Conservation (phyloP, 2,113 vertebrate species). For the Hippolais icterina region DNA sequence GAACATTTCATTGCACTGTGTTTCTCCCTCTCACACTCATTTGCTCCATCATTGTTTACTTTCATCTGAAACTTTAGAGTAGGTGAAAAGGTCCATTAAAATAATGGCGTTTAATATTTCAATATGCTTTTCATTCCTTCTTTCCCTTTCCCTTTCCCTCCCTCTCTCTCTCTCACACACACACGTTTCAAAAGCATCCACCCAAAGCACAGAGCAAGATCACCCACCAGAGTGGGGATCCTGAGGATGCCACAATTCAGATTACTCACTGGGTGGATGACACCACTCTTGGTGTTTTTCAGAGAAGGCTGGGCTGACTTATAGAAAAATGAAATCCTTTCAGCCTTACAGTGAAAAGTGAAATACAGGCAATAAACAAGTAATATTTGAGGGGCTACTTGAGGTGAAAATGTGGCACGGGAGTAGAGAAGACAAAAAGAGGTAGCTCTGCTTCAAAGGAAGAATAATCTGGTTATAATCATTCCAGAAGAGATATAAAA, state of each 20-base stretch:
- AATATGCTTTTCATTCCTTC: background rate
- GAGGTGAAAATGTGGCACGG: background rate
- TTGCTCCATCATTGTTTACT: background rate
- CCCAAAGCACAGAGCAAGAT: background rate
- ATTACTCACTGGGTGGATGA: background rate
- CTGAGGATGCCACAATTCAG: background rate
- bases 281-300: background rate
- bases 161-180: background rate
- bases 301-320: background rate
- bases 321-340: background rate
- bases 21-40: background rate
- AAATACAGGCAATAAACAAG: background rate
- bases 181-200: background rate
- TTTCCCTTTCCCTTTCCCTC: background rate
- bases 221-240: background rate
- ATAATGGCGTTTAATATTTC: background rate
- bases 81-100: background rate
- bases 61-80: background rate
- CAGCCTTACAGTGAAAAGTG: background rate
- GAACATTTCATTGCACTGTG: background rate
- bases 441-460: background rate
- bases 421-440: background rate
- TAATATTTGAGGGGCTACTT: background rate
- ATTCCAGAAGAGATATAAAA: background rate
- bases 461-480: background rate